Conservation (phyloP, 1,140 invertebrate species). For the Camponotus floridanus region DNA sequence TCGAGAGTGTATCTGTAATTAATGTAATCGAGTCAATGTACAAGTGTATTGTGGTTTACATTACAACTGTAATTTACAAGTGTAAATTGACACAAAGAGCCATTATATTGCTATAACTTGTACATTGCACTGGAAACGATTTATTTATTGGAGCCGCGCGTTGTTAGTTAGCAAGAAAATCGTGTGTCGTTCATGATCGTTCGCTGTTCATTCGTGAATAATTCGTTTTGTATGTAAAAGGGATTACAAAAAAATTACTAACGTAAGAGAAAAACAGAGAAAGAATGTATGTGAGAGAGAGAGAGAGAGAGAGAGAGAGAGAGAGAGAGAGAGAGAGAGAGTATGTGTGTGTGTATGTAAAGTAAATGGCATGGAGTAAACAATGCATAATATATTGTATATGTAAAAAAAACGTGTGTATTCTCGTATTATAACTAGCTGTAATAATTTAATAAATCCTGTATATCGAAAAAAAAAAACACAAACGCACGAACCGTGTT, state of each 20-base stretch:
- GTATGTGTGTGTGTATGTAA: not conserved
- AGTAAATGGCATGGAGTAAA: conserved; percentile 61
- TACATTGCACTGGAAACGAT: conserved; percentile 67
- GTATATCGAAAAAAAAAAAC: conserved; percentile 70
- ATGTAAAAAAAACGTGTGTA: conserved; percentile 81
- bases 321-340: not conserved
- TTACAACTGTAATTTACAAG: conserved; percentile 22
- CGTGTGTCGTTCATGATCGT: conserved; percentile 57
- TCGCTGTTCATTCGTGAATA: conserved; percentile 62
- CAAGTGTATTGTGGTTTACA: conserved; percentile 23
- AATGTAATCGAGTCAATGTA: conserved; percentile 62
- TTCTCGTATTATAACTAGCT: conserved; percentile 79
- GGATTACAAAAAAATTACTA: conserved; percentile 43
- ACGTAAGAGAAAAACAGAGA: conserved; percentile 7
- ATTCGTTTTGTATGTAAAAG: conserved; percentile 67
- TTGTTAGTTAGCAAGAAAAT: conserved; percentile 53
- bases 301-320: not conserved
- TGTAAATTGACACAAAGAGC: conserved; percentile 31
- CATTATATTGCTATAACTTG: conserved; percentile 58
- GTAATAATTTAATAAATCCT: conserved; percentile 82
- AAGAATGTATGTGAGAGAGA: not conserved
- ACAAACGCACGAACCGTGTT: not conserved
- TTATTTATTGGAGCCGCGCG: conserved; percentile 58
- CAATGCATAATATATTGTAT: conserved; percentile 75
- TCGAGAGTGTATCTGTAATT: conserved; percentile 53